These are phyloP conservation scores for Bimastos eiseni DNA, from an alignment of 2,888 invertebrate species.

Conservation along the genomic window DNA sequence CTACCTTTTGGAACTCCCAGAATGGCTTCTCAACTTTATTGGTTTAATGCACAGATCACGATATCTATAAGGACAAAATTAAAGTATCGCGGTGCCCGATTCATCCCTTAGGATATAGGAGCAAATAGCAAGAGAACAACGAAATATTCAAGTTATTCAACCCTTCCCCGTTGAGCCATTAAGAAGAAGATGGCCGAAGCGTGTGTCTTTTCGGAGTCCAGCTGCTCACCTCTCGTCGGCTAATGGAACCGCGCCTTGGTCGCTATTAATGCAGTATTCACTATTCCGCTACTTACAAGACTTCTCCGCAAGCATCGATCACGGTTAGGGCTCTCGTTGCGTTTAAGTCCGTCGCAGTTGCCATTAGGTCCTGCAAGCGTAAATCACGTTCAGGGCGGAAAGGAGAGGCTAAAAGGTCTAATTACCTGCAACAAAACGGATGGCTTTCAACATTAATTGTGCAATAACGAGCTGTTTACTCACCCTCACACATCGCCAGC, in stretches of 20 bases:
- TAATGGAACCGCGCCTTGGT: neutral
- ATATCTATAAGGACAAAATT: no score
- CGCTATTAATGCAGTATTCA: neutral
- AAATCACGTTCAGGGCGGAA: neutral
- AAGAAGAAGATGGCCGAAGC: neutral
- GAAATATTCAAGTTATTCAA: neutral
- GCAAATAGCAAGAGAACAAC: neutral
- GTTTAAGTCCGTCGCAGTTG: neutral
- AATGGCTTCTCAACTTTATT: no score
- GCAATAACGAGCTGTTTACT: conserved; percentile 6
- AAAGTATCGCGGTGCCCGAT: no score
- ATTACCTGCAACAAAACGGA: neutral
- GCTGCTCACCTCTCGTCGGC: neutral
- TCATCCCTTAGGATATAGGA: neutral
- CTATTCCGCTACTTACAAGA: neutral
- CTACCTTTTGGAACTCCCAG: no score
- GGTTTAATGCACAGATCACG: no score
- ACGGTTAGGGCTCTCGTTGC: neutral
- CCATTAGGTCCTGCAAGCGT: conserved; percentile 13
- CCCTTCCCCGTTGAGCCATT: neutral
- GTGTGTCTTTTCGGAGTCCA: neutral
- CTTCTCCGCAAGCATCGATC: neutral
- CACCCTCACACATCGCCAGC: neutral
- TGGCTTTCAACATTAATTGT: conserved; percentile 1
- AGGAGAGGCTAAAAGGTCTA: neutral